Base-by-base conservation (phyloP, 2,888 invertebrate species). In the Tenthredo amoena region DNA sequence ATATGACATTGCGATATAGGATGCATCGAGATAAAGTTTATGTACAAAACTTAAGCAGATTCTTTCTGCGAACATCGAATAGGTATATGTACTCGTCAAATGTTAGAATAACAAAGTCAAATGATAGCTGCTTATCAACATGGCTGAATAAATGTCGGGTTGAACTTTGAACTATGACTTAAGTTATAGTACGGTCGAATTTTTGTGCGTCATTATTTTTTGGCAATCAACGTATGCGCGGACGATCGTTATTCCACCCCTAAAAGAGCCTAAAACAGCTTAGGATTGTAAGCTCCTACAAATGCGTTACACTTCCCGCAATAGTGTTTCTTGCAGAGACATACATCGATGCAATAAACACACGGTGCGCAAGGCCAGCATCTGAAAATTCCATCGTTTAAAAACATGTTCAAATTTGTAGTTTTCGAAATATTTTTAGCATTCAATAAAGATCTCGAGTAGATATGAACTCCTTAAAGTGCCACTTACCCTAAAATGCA, bases 311-410 rank as follows among this genome's bases (percentile, higher is more conserved):
- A 83, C 31, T 83, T 83, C 26, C 47, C 31, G 34, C 83, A 83
- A 71, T 31, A 83, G 68, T 83, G 83, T 31, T 47, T 83, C n/a
- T 47, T 83, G 26, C 40, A 40, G 21, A 43, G 71, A 15, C 43
- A 68, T 31, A 15, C 34, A 26, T 83, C 68, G 31, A 68, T 12
- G 68, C 83, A 83, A 37, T 83, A 83, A 18, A 83, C 83, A 34
- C 68, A 83, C 15, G 83, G 83, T 40, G 83, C 83, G 50, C 83
- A 83, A 31, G 7, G 47, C 83, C 83, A 83, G 83, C 83, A 83
- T 47, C 83, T 83, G 83, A 47, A 83, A 83, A 68, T 83, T 34
- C 9, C 6, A 21, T 10, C 7, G 21, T 72, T 65, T 10, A 21
- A 18, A 34, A 18, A n/a, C n/a, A 72, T 1, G 10, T 40, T 72